phyloP scores from a whole-genome alignment of 2,888 invertebrate species.

The Glyphotaelius pellucidus region DNA sequence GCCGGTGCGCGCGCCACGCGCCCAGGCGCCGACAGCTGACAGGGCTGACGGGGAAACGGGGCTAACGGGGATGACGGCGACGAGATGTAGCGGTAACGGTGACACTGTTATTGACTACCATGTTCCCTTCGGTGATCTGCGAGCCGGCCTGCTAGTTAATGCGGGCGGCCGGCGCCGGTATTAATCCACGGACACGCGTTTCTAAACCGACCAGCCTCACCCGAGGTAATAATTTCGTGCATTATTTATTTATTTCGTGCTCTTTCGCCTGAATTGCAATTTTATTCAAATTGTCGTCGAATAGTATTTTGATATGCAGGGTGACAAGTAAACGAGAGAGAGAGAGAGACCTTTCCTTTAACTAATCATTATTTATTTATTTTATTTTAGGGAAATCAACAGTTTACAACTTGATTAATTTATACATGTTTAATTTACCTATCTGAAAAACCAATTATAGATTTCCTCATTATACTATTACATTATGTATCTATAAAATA shows the following conservation, averaged over 20 bases:
- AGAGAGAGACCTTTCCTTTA: background rate
- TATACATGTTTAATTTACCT: too few species aligned
- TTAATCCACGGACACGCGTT: conserved; percentile 28
- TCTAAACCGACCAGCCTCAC: conserved; percentile 4
- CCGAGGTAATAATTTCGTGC: background rate
- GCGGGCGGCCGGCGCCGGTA: background rate
- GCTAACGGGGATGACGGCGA: background rate
- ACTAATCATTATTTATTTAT: background rate
- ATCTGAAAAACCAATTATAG: too few species aligned
- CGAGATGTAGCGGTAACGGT: conserved; percentile 33
- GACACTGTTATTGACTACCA: conserved; percentile 3
- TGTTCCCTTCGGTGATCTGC: background rate
- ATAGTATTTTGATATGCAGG: background rate
- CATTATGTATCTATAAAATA: too few species aligned
- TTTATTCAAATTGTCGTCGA: background rate
- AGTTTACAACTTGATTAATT: too few species aligned
- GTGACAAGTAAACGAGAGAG: background rate
- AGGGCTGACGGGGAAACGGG: background rate
- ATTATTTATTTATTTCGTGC: too few species aligned
- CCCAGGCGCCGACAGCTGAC: conserved; percentile 1
- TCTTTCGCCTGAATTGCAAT: background rate
- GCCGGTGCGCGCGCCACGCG: conserved; percentile 20
- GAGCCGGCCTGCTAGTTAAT: background rate
- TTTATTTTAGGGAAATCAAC: too few species aligned
- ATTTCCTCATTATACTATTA: too few species aligned